phyloP scores from a whole-genome alignment of 2,113 vertebrate species.

The Euleptes europaea region DNA sequence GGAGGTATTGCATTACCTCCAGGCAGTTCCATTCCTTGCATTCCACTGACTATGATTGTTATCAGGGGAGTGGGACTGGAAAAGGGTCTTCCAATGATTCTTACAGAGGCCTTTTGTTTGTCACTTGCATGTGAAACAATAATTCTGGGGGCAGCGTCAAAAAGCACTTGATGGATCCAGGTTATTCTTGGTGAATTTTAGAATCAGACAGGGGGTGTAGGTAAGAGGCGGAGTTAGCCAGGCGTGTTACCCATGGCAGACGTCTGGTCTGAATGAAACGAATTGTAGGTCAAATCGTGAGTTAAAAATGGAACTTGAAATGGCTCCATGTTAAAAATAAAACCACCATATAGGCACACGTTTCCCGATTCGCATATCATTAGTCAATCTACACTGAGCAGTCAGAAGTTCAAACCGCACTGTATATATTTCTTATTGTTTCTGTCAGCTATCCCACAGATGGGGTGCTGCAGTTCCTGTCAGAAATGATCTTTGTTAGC shows the following conservation, averaged over 20 bases:
- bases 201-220: neutral
- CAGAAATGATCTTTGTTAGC: conserved; percentile 42
- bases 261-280: neutral
- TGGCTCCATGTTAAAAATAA: neutral
- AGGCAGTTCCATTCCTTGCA: neutral
- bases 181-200: neutral
- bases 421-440: conserved; percentile 64
- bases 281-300: neutral
- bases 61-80: neutral
- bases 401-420: conserved; percentile 29
- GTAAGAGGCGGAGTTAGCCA: neutral
- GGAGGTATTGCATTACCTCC: no score
- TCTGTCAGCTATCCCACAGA: conserved; percentile 44
- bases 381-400: conserved; percentile 29
- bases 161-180: neutral
- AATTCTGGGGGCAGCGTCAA: neutral
- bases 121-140: neutral
- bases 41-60: neutral
- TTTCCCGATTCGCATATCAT: conserved; percentile 22
- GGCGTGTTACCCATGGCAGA: neutral
- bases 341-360: neutral
- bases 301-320: neutral
- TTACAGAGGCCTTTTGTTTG: neutral
- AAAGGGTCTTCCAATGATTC: neutral
- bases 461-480: conserved; percentile 59